Conservation (phyloP, 37 sponge, comb jelly and placozoan species). For the Beroe forskalii region DNA sequence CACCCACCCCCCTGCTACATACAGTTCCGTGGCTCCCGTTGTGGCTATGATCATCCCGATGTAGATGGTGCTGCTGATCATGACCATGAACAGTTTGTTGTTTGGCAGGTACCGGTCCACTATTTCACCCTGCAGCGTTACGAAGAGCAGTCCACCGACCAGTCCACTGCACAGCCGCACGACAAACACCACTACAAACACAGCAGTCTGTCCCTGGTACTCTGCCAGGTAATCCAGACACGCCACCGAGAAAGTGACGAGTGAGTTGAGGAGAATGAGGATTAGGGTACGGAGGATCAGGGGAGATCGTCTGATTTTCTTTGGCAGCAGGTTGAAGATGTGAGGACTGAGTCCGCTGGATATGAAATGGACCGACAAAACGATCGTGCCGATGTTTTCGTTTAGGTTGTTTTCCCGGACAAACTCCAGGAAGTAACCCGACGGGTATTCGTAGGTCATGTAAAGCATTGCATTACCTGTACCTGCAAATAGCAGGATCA, state of each 20-base stretch:
- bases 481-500: too few species aligned
- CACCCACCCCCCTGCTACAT: not conserved
- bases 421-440: not conserved
- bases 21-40: not conserved
- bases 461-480: too few species aligned
- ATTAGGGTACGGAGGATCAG: not conserved
- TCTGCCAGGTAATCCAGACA: not conserved
- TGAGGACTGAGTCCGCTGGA: not conserved
- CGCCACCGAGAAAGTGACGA: not conserved
- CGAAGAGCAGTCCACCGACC: not conserved
- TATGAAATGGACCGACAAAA: not conserved
- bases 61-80: not conserved
- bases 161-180: not conserved
- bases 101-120: not conserved
- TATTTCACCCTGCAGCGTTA: not conserved
- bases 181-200: not conserved
- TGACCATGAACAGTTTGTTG: not conserved
- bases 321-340: not conserved
- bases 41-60: not conserved
- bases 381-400: not conserved
- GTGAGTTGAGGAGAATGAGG: not conserved
- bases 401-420: not conserved
- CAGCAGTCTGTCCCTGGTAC: not conserved
- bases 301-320: not conserved
- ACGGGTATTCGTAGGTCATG: not conserved